phyloP scores from a whole-genome alignment of 2,888 invertebrate genomes.

The Eueremaeus valkanovi region DNA sequence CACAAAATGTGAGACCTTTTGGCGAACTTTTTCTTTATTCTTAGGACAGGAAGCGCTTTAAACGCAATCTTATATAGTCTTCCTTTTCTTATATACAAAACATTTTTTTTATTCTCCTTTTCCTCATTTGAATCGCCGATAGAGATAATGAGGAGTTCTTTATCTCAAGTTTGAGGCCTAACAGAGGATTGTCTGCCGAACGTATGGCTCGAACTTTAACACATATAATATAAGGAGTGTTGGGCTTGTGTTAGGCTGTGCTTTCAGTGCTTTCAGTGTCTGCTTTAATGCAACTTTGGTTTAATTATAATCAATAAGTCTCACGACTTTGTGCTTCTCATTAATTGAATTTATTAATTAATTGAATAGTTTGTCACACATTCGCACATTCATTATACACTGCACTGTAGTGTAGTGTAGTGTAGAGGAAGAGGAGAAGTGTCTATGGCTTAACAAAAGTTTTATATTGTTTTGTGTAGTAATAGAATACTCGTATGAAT shows the following conservation, averaged over 20 bases:
- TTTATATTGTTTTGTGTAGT: background rate
- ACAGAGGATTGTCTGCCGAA: slow-evolving; percentile 24
- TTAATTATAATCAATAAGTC: background rate
- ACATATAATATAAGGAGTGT: slow-evolving; percentile 7
- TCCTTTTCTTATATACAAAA: slow-evolving; percentile 1
- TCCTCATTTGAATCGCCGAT: slow-evolving; percentile 20
- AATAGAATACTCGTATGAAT: no score
- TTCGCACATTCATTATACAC: no score
- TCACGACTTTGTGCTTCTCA: slow-evolving; percentile 6
- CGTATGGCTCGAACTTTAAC: background rate
- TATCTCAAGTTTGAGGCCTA: background rate
- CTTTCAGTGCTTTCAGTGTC: background rate
- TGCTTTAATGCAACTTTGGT: background rate
- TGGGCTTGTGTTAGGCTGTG: background rate
- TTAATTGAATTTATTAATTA: slow-evolving; percentile 20
- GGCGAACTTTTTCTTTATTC: no score
- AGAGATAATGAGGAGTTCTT: background rate
- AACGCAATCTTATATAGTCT: background rate
- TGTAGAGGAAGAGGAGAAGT: no score
- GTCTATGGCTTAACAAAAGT: no score
- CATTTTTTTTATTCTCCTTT: slow-evolving; percentile 3
- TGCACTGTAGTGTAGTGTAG: no score
- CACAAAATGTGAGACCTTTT: slow-evolving; percentile 26
- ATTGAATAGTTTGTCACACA: background rate
- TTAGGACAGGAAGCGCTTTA: slow-evolving; percentile 28